Percentiles rank a stretch among this genome's conserved stretches.
These are phyloP conservation scores for Melanotaenia duboulayi DNA, from an alignment of 2,113 vertebrate species.

Conservation along the genomic window DNA sequence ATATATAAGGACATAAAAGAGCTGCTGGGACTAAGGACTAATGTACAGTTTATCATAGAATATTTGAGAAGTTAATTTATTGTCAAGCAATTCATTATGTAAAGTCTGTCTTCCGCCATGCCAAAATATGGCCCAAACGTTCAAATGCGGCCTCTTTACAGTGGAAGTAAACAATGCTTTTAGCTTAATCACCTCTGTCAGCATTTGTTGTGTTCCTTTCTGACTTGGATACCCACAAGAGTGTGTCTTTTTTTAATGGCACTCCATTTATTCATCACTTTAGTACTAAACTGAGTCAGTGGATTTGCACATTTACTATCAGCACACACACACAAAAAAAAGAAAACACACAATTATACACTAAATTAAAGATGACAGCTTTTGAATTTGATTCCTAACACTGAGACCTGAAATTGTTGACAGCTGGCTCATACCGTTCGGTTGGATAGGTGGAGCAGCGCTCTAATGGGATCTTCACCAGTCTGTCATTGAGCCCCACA, in stretches of 20 bases:
- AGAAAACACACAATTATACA: not conserved
- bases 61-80: not conserved
- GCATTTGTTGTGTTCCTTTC: conserved; percentile 21
- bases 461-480: conserved; percentile 91
- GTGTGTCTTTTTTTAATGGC: not conserved
- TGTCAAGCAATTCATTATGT: conserved; percentile 19
- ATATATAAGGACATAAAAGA: not conserved
- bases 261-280: not conserved
- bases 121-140: conserved; percentile 13
- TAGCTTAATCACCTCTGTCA: conserved; percentile 52
- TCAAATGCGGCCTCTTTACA: conserved; percentile 19
- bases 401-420: not conserved
- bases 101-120: conserved; percentile 18
- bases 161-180: conserved; percentile 36
- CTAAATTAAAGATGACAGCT: too few species aligned
- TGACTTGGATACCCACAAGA: conserved; percentile 7
- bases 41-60: not conserved
- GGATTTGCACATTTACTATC: not conserved
- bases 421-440: conserved; percentile 82
- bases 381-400: not conserved
- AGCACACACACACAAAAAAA: too few species aligned
- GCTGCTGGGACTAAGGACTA: not conserved
- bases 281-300: not conserved
- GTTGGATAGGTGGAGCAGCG: conserved; percentile 88
- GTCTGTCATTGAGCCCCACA: conserved; percentile 88